phyloP scores from a whole-genome alignment of 2,113 vertebrate genomes.

The Chauna torquata region DNA sequence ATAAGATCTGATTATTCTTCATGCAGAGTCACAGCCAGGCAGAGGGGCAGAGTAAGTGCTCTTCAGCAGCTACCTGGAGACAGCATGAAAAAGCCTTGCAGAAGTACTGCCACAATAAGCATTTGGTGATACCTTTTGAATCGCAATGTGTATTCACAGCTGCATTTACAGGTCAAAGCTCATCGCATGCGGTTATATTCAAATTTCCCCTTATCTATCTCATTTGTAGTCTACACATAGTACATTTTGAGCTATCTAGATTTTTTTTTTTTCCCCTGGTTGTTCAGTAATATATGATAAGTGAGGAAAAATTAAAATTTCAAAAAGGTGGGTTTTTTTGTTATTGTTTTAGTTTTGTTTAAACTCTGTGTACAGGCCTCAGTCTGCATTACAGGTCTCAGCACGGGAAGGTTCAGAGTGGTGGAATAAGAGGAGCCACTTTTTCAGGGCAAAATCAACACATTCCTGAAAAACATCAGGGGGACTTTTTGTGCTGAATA shows the following conservation, averaged over 20 bases:
- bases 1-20: not conserved
- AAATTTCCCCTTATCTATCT: not conserved
- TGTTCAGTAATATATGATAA: not conserved
- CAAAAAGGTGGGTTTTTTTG: accelerated
- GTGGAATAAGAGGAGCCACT: not conserved
- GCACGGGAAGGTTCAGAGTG: not conserved
- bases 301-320: not conserved
- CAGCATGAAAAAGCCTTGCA: not conserved
- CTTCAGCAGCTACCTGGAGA: not conserved
- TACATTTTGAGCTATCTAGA: not conserved
- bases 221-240: not conserved
- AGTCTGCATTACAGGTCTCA: not conserved
- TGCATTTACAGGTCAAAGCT: not conserved
- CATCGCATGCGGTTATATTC: not conserved
- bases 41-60: not conserved
- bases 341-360: not conserved
- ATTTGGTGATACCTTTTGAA: not conserved
- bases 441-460: not conserved
- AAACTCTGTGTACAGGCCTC: not conserved
- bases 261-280: not conserved
- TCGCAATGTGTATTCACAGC: not conserved
- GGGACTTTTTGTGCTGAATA: not conserved
- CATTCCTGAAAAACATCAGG: not conserved
- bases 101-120: not conserved
- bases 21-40: not conserved